These are phyloP conservation scores for Steinernema khuongi DNA, from an alignment of 1,140 invertebrate genomes.

Conservation along the genomic window DNA sequence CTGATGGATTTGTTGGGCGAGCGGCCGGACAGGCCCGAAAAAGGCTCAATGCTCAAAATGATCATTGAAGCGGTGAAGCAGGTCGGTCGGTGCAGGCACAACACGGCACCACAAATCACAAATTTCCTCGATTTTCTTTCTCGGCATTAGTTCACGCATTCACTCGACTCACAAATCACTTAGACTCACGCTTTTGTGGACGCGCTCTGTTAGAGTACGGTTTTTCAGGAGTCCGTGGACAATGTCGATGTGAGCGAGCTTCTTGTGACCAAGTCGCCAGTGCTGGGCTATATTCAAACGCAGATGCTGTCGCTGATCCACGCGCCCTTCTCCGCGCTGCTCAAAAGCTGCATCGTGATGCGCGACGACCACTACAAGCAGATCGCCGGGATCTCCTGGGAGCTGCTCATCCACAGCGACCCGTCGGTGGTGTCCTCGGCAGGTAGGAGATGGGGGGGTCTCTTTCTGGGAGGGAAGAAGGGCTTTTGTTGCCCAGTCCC, in stretches of 20 bases:
- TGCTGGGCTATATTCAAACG: slow-evolving; percentile 35
- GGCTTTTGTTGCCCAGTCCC: too few species aligned
- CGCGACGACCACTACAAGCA: slow-evolving; percentile 79
- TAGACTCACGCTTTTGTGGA: background rate
- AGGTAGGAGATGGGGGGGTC: slow-evolving; percentile 59
- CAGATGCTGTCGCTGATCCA: slow-evolving; percentile 82
- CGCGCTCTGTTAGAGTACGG: background rate
- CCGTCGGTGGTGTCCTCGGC: slow-evolving; percentile 63
- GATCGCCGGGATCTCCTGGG: slow-evolving; percentile 84
- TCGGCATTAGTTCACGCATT: too few species aligned
- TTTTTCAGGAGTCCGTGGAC: background rate
- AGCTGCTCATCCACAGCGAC: slow-evolving; percentile 75
- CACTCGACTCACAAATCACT: slow-evolving; percentile 22
- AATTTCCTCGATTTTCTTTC: too few species aligned
- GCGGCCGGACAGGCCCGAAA: background rate
- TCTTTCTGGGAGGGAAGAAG: too few species aligned
- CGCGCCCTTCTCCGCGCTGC: slow-evolving; percentile 75
- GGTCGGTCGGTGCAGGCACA: background rate
- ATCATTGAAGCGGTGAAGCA: slow-evolving; percentile 7
- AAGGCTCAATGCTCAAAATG: slow-evolving; percentile 2
- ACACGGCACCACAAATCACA: background rate
- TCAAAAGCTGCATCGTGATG: slow-evolving; percentile 85
- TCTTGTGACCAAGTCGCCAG: slow-evolving; percentile 27
- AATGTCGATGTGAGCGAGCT: slow-evolving; percentile 38
- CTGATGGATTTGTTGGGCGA: slow-evolving; percentile 15